These are phyloP conservation scores for Trachymyrmex septentrionalis DNA, from an alignment of 1,140 invertebrate species.

Conservation along the genomic window DNA sequence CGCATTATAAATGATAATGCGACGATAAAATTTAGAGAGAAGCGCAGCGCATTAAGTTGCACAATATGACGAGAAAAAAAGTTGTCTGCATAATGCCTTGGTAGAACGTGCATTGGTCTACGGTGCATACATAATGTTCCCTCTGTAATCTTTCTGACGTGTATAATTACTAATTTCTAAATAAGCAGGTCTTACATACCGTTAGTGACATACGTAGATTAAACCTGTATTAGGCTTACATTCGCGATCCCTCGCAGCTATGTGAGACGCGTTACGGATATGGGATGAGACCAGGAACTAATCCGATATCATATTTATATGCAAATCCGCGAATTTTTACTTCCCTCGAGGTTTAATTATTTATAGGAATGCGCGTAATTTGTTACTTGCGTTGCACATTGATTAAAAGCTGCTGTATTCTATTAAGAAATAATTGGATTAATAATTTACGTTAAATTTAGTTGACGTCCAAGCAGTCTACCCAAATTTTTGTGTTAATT, in stretches of 20 bases:
- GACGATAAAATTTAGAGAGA: conserved; percentile 39
- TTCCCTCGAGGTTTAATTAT: neutral
- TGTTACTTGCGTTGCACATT: neutral
- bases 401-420: neutral
- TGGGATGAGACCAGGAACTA: neutral
- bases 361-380: conserved; percentile 11
- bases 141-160: conserved; percentile 32
- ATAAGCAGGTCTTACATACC: conserved; percentile 35
- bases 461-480: too few species aligned
- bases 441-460: neutral
- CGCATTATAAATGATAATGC: conserved; percentile 18
- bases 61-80: conserved; percentile 31
- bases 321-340: conserved; percentile 27
- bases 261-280: neutral
- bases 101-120: neutral
- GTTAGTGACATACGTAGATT: conserved; percentile 39
- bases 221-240: conserved; percentile 27
- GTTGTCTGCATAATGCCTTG: conserved; percentile 25
- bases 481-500: too few species aligned
- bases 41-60: conserved; percentile 15
- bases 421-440: conserved; percentile 14
- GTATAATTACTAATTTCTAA: conserved; percentile 56
- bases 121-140: conserved; percentile 18
- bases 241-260: neutral
- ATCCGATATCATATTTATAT: conserved; percentile 21